Evolutionary conservation across 2,797 vertebrate genomes (phyloP).

Genomic region (Eurystomus glaucurus): DNA sequence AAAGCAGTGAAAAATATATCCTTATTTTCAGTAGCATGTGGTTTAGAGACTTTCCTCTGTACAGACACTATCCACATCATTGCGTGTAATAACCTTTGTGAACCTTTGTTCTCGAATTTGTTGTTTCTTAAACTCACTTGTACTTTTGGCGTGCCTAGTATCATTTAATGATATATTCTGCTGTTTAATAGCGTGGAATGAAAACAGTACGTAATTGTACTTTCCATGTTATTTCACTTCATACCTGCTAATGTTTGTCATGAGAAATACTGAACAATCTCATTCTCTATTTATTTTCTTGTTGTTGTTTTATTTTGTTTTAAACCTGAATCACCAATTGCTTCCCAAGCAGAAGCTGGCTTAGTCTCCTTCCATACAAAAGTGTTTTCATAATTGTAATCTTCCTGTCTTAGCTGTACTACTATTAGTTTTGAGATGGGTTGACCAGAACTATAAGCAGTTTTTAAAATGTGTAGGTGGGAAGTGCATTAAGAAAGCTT

Average conservation of each 20-base stretch:
- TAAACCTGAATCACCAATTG: background rate
- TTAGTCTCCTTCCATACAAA: background rate
- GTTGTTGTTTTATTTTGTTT: background rate
- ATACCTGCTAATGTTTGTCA: background rate
- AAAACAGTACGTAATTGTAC: background rate
- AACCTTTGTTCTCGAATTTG: background rate
- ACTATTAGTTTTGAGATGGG: background rate
- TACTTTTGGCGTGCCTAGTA: background rate
- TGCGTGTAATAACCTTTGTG: background rate
- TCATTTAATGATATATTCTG: background rate
- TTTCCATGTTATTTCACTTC: background rate
- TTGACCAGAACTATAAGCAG: background rate
- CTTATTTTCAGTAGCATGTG: background rate
- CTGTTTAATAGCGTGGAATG: background rate
- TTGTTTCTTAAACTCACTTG: background rate
- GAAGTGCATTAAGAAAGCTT: background rate
- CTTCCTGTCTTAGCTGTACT: background rate
- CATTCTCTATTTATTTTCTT: background rate
- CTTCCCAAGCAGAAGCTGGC: background rate
- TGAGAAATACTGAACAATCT: background rate
- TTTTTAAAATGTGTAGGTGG: background rate
- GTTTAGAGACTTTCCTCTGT: background rate
- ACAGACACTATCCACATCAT: background rate
- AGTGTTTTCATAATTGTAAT: background rate
- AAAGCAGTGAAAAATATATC: background rate